Conservation (phyloP, 2,888 invertebrate genomes). For the Ophraella communa region DNA sequence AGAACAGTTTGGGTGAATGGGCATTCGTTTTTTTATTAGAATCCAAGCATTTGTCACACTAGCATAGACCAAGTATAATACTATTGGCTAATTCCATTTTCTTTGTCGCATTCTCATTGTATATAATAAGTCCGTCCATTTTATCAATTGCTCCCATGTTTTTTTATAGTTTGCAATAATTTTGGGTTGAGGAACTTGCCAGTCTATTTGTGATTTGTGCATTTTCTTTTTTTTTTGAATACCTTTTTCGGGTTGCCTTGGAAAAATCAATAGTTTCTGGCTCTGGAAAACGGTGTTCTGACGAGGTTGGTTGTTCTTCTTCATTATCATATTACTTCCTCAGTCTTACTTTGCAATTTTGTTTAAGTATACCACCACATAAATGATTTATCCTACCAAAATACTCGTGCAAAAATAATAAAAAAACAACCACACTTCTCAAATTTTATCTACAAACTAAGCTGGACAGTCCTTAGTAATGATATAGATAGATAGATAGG, state of each 20-base stretch:
- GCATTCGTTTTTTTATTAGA: constrained; percentile 27
- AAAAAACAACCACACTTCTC: too few relatives aligned
- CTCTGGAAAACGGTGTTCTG: background rate
- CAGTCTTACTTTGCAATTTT: constrained; percentile 9
- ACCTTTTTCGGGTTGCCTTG: background rate
- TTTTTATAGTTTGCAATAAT: background rate
- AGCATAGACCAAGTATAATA: constrained; percentile 26
- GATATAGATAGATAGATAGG: too few relatives aligned
- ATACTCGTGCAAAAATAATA: too few relatives aligned
- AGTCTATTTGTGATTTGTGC: background rate
- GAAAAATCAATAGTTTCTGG: background rate
- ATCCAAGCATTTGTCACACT: constrained; percentile 31
- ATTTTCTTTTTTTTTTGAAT: background rate
- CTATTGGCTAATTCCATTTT: constrained; percentile 26
- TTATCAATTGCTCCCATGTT: background rate
- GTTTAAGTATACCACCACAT: constrained; percentile 7
- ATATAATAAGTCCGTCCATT: background rate
- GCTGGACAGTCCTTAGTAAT: too few relatives aligned
- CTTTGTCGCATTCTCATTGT: constrained; percentile 7
- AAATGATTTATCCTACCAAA: constrained; percentile 16
- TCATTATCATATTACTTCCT: background rate
- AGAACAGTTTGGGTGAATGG: constrained; percentile 9
- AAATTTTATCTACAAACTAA: too few relatives aligned
- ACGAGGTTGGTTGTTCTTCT: background rate
- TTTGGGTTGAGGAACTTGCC: background rate